phyloP scores from a whole-genome alignment of 1,140 invertebrate species.

The Pogonomyrmex barbatus region DNA sequence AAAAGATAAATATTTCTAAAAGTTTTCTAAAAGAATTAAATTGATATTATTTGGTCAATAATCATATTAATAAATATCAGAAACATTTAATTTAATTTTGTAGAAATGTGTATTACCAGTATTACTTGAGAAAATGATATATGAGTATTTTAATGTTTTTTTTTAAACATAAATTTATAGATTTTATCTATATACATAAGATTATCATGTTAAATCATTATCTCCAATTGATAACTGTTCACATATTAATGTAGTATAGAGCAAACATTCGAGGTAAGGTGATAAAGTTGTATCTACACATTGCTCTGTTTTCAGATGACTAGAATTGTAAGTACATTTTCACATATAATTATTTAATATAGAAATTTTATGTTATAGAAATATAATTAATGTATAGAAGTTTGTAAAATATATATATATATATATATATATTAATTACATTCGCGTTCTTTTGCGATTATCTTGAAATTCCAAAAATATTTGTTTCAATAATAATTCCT shows the following conservation, averaged over 20 bases:
- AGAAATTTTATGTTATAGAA: not conserved
- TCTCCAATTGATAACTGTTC: no score
- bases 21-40: no score
- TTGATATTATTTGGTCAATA: no score
- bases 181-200: not conserved
- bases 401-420: not conserved
- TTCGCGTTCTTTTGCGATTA: not conserved
- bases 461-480: no score
- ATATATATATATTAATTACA: not conserved
- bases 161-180: not conserved
- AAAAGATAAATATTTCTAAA: no score
- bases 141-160: not conserved
- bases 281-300: not conserved
- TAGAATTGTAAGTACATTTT: not conserved
- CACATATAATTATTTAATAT: not conserved
- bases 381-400: no score
- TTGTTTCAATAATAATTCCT: no score
- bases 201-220: not conserved
- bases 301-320: not conserved
- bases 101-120: not conserved
- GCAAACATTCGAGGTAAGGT: not conserved
- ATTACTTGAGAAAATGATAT: not conserved
- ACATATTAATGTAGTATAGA: not conserved
- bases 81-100: no score
- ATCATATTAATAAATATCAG: no score